A percentile compares a stretch with the other conserved stretches of the same genome.
These are phyloP conservation scores for Chloroclysta siterata DNA, from an alignment of 2,888 invertebrate genomes.

Conservation along the genomic window DNA sequence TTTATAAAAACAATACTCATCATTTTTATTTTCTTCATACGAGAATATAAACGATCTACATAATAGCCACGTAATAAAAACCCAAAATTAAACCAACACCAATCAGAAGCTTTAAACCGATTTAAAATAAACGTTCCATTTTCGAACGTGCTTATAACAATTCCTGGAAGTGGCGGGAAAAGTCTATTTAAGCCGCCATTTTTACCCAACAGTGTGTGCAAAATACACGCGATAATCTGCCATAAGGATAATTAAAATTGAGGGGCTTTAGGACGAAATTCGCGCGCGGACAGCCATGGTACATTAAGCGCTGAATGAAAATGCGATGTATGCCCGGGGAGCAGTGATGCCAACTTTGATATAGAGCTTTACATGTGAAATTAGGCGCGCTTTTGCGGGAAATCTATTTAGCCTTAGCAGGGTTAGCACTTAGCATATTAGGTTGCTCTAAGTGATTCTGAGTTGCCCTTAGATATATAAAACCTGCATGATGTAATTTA, in stretches of 20 bases:
- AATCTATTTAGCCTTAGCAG: conserved; percentile 26
- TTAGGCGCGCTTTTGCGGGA: conserved; percentile 30
- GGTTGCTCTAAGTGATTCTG: conserved; percentile 7
- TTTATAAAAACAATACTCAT: neutral
- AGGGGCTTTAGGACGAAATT: conserved; percentile 40
- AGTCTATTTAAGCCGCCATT: conserved; percentile 25
- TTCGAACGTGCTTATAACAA: conserved; percentile 32
- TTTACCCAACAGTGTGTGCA: conserved; percentile 43
- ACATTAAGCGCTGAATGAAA: conserved; percentile 55
- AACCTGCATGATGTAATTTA: neutral
- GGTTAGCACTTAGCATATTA: conserved; percentile 14
- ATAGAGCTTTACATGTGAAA: conserved; percentile 35
- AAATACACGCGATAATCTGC: conserved; percentile 44
- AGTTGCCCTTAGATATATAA: neutral
- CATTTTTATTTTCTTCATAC: neutral
- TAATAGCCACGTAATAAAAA: neutral
- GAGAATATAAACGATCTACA: neutral
- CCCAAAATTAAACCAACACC: conserved; percentile 7
- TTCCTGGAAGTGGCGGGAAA: conserved; percentile 27
- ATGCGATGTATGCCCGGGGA: conserved; percentile 40
- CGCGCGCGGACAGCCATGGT: conserved; percentile 42
- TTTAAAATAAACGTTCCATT: conserved; percentile 35
- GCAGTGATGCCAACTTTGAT: conserved; percentile 41
- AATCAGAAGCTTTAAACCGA: conserved; percentile 23
- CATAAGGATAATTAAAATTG: conserved; percentile 47